Base-by-base conservation (phyloP, 2,113 vertebrate species). In the Zootoca vivipara region DNA sequence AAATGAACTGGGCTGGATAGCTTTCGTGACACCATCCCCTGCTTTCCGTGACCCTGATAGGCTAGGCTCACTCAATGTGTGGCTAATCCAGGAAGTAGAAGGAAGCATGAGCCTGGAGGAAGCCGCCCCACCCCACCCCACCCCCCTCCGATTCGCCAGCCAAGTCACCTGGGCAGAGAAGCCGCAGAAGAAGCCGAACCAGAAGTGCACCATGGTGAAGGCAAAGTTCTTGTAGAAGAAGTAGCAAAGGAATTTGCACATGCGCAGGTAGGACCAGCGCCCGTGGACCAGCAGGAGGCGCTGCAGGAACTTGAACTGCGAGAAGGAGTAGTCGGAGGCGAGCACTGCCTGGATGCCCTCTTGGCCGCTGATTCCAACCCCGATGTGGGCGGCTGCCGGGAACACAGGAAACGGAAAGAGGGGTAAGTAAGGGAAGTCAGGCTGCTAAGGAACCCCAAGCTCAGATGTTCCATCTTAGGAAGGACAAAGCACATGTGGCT, bases 201-300 rank as follows among this genome's bases (percentile, higher is more conserved):
- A 99, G 96, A 99, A 99, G 95, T 99, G 99, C 96, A 99, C 98
- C 98, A 99, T 99, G 95, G 99, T 99, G 97, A 99, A 99, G 90
- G 98, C 98, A 0, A 99, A 99, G 94, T 99, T 99, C 97, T 99
- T 99, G 95, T 99, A 99, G 97, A 99, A 99, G 96, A 99, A 99
- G 90, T 99, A 99, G 93, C 98, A 99, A 91, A 99, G 98, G 96
- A 99, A 99, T 24, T 98, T 98, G 96, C 98, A 99, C 98, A 99
- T 99, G 88, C 99, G 98, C 38, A 99, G 96, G 95, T 99, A 99
- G 79, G 98, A 99, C 98, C 98, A 99, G 94, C 98, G 98, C 1
- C 99, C 99, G 0, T 99, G 99, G 83, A 99, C 98, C 95, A 99
- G 96, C 89, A 99, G 96, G 72, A 99, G 98, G 62, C 98, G 98